phyloP scores from a whole-genome alignment of 2,888 invertebrate species.

The Pasiphila rectangulata region DNA sequence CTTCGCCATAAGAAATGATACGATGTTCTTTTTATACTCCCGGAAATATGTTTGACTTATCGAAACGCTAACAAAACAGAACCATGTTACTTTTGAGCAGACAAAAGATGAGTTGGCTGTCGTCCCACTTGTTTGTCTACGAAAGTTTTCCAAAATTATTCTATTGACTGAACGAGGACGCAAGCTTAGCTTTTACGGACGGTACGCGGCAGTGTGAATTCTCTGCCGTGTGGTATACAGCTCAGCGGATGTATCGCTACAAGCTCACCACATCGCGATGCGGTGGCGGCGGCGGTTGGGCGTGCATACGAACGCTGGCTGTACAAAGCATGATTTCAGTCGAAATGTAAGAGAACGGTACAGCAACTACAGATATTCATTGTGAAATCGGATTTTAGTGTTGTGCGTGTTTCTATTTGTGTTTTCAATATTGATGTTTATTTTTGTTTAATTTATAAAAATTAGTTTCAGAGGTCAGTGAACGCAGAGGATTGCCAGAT shows the following conservation, averaged over 20 bases:
- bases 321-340: conserved; percentile 4
- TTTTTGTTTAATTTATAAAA: conserved; percentile 30
- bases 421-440: conserved; percentile 23
- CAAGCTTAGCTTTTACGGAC: conserved; percentile 64
- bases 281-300: conserved; percentile 2
- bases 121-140: conserved; percentile 78
- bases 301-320: conserved; percentile 2
- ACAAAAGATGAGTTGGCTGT: conserved; percentile 79
- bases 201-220: conserved; percentile 41
- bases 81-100: conserved; percentile 70
- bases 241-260: conserved; percentile 2
- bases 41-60: conserved; percentile 51
- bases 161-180: conserved; percentile 73
- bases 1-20: background rate
- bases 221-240: conserved; percentile 41
- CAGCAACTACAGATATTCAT: background rate
- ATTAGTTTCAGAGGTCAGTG: conserved; percentile 70
- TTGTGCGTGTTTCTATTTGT: conserved; percentile 5
- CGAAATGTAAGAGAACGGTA: conserved; percentile 2
- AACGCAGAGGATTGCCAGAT: conserved; percentile 75
- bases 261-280: conserved; percentile 11
- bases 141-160: conserved; percentile 79
- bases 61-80: conserved; percentile 70
- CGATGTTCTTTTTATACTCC: conserved; percentile 11
- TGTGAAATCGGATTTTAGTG: conserved; percentile 2